Conservation (phyloP, 64 coral and sea anemone genomes). For the Montipora foliosa region DNA sequence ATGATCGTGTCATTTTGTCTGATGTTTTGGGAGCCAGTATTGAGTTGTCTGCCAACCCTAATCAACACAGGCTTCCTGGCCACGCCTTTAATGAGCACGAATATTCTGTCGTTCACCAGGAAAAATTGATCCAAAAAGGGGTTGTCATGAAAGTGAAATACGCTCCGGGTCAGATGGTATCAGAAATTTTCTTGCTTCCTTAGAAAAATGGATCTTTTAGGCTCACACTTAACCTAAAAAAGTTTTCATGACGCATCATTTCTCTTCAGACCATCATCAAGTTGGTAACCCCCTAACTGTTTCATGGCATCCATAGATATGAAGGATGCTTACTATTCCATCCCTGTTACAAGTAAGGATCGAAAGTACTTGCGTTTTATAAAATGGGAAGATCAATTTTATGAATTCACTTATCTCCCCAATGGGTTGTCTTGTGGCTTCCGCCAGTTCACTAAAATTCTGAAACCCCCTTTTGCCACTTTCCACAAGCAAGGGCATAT, state of each 20-base stretch:
- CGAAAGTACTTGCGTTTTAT: neutral
- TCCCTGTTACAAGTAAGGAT: constrained; percentile 13
- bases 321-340: neutral
- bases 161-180: constrained; percentile 32
- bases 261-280: constrained; percentile 19
- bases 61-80: too few relatives aligned
- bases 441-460: neutral
- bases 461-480: constrained; percentile 1
- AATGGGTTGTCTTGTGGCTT: neutral
- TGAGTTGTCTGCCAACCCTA: too few relatives aligned
- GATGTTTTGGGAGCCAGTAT: too few relatives aligned
- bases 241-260: too few relatives aligned
- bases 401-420: neutral
- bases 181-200: constrained; percentile 31
- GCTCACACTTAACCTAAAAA: constrained; percentile 38
- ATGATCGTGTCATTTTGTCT: too few relatives aligned
- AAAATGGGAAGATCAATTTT: constrained; percentile 17
- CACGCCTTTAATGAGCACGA: too few relatives aligned
- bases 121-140: too few relatives aligned
- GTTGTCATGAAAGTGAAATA: constrained; percentile 13
- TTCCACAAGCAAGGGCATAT: constrained; percentile 43
- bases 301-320: too few relatives aligned
- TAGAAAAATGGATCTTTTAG: constrained; percentile 33
- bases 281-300: constrained; percentile 25
- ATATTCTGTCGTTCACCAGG: too few relatives aligned